Percentiles rank a stretch among this genome's conserved stretches.
phyloP scores from a whole-genome alignment of 1,140 invertebrate genomes.

The Trinorchestia longiramus region DNA sequence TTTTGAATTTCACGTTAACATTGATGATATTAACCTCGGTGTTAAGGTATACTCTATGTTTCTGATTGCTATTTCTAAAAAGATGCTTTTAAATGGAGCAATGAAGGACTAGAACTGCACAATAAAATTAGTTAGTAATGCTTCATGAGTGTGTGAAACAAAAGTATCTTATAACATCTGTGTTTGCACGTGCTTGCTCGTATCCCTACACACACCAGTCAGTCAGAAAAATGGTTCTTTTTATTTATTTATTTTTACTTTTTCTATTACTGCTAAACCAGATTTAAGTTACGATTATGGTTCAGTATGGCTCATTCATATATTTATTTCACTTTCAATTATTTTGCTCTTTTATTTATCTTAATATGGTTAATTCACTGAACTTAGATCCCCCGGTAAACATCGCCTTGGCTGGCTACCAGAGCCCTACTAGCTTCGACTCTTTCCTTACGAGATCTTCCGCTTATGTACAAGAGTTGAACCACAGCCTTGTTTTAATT shows the following conservation, averaged over 20 bases:
- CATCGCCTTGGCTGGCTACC: background rate
- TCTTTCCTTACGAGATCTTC: background rate
- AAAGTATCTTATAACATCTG: background rate
- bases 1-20: too few relatives aligned
- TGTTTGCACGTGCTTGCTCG: background rate
- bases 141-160: background rate
- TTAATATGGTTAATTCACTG: background rate
- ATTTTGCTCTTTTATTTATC: background rate
- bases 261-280: background rate
- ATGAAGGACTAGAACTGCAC: background rate
- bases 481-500: background rate
- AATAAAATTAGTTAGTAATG: background rate
- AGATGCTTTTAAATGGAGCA: background rate
- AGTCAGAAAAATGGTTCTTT: background rate
- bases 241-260: background rate
- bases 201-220: background rate
- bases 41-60: too few relatives aligned
- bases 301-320: background rate
- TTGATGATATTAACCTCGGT: too few relatives aligned
- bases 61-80: too few relatives aligned
- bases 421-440: background rate
- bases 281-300: background rate
- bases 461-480: too few relatives aligned
- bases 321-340: background rate
- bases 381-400: background rate